Percentiles rank a stretch among this genome's conserved stretches.
These are phyloP conservation scores for Nanorana parkeri DNA, from an alignment of 2,113 vertebrate species.

Conservation along the genomic window DNA sequence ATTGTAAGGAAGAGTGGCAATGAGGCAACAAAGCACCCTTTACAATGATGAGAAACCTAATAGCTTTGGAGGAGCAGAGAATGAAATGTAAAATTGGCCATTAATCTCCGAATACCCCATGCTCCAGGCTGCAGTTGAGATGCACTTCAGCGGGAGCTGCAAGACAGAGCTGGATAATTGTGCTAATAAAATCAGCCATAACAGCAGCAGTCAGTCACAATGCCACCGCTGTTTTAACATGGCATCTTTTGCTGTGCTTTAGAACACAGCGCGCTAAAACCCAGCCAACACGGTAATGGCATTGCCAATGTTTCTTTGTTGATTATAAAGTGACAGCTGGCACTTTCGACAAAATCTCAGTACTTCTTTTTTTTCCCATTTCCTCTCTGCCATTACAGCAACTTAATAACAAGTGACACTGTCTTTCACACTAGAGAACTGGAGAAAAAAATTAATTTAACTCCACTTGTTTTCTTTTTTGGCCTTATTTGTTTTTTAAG, in stretches of 20 bases:
- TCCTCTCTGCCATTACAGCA: conserved; percentile 25
- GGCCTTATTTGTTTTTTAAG: conserved; percentile 40
- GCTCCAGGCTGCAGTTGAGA: conserved; percentile 50
- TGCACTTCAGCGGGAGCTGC: conserved; percentile 31
- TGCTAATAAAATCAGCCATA: conserved; percentile 44
- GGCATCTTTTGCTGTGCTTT: conserved; percentile 40
- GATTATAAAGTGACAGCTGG: conserved; percentile 48
- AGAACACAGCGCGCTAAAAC: conserved; percentile 23
- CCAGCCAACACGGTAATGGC: conserved; percentile 47
- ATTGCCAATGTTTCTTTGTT: conserved; percentile 12
- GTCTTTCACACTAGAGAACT: conserved; percentile 48
- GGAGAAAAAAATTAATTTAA: conserved; percentile 49
- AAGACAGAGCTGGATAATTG: conserved; percentile 51
- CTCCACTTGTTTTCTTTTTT: conserved; percentile 20
- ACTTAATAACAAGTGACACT: conserved; percentile 52
- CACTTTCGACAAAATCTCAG: neutral
- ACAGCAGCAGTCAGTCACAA: conserved; percentile 45
- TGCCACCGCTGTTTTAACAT: conserved; percentile 34
- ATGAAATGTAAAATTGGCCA: conserved; percentile 56
- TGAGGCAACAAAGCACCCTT: conserved; percentile 38
- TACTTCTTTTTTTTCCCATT: neutral
- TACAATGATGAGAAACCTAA: conserved; percentile 54
- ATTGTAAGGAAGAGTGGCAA: conserved; percentile 35
- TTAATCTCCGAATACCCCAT: conserved; percentile 53
- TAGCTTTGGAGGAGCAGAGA: conserved; percentile 51